Evolutionary conservation across 2,888 invertebrate species (phyloP), one percentile per base, ranked within the genome.

Genomic region (Scotopteryx bipunctaria): DNA sequence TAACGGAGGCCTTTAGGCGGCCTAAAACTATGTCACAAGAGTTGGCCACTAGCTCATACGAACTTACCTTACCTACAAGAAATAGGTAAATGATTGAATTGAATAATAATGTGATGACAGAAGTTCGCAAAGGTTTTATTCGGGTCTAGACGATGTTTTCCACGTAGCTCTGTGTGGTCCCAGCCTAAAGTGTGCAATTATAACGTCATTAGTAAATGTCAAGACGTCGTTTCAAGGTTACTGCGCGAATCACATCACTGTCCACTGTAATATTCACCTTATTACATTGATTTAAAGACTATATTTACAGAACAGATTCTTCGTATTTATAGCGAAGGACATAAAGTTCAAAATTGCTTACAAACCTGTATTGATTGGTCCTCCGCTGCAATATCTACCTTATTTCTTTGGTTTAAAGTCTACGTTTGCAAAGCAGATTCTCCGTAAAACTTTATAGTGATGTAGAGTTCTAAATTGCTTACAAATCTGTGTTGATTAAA

Each of bases 141-240:
- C 3, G n/a, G n/a, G n/a, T n/a, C n/a, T n/a, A n/a, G n/a, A n/a
- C 1, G 14, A 19, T 15, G 36, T 36, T 52, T 40, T 43, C 17
- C 15, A 5, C 37, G 33, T 14, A 15, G 11, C 17, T 11, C 16
- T 15, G 43, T 53, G 53, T 53, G 53, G 53, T 47, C 48, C 4
- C 25, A 5, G 17, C 38, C 25, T 41, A 48, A 49, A 35, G 15
- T 21, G 36, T 50, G 65, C 74, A 75, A 81, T 82, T 81, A 81
- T 74, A 76, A 73, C 69, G 69, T 71, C 76, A 79, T 82, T 80
- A 81, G 77, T 66, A 74, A 77, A 81, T 79, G 77, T 73, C 74
- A 78, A 65, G 64, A 71, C 76, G 68, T 61, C 66, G 60, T 42
- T 55, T 57, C 71, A 71, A 77, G 73, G 75, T 61, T 64, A 67